These are phyloP conservation scores for Caenorhabditis zanzibari DNA, from an alignment of 2,888 invertebrate species.

Conservation along the genomic window DNA sequence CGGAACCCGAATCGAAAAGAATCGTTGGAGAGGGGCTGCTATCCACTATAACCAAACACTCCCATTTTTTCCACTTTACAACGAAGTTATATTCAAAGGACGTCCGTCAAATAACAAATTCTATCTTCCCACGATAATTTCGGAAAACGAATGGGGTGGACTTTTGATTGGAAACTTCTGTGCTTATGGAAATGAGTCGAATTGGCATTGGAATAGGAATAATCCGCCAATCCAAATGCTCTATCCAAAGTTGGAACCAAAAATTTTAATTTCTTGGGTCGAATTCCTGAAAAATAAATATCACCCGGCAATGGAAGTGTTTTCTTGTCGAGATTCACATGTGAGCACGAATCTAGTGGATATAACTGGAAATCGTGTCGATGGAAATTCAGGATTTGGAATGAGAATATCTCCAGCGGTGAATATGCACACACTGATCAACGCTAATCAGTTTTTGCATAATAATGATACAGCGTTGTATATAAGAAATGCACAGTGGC, in stretches of 20 bases:
- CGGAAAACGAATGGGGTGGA: slow-evolving; percentile 92
- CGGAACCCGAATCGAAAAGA: slow-evolving; percentile 90
- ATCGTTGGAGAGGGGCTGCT: slow-evolving; percentile 91
- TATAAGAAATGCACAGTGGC: slow-evolving; percentile 80
- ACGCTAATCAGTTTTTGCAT: slow-evolving; percentile 81
- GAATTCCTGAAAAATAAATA: slow-evolving; percentile 81
- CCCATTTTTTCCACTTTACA: slow-evolving; percentile 90
- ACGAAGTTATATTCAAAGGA: slow-evolving; percentile 88
- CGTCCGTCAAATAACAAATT: slow-evolving; percentile 82
- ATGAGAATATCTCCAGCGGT: slow-evolving; percentile 82
- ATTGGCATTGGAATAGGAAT: slow-evolving; percentile 1
- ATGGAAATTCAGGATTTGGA: slow-evolving; percentile 77
- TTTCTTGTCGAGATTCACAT: slow-evolving; percentile 79
- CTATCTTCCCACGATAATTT: slow-evolving; percentile 88
- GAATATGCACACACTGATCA: slow-evolving; percentile 78
- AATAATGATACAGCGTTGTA: slow-evolving; percentile 81
- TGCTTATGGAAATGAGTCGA: slow-evolving; percentile 52
- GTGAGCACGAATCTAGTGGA: slow-evolving; percentile 72
- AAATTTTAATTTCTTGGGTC: slow-evolving; percentile 82
- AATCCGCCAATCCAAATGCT: neutral
- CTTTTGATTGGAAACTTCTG: slow-evolving; percentile 96
- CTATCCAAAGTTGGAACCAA: slow-evolving; percentile 68
- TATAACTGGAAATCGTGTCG: slow-evolving; percentile 75
- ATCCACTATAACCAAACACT: slow-evolving; percentile 94
- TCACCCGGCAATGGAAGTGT: slow-evolving; percentile 82